phyloP scores from a whole-genome alignment of 2,888 invertebrate species.

The Drosophila melanocephala region DNA sequence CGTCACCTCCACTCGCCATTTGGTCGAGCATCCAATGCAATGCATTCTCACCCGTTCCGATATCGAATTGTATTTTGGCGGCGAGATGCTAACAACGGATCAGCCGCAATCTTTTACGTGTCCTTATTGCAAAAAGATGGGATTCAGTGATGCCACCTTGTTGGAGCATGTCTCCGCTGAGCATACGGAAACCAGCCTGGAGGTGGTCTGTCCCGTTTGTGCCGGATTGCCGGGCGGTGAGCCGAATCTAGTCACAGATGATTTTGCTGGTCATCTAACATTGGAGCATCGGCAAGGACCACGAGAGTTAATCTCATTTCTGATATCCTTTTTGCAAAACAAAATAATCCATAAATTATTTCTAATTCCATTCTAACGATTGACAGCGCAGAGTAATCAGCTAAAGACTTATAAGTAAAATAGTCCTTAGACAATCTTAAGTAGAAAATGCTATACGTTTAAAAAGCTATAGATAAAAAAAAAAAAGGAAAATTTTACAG shows the following conservation, averaged over 20 bases:
- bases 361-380: background rate
- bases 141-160: constrained; percentile 96
- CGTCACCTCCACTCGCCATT: constrained; percentile 95
- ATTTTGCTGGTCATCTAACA: constrained; percentile 98
- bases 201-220: constrained; percentile 99
- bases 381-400: background rate
- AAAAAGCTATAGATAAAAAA: background rate
- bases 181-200: constrained; percentile 95
- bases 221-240: constrained; percentile 98
- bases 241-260: constrained; percentile 98
- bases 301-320: constrained; percentile 96
- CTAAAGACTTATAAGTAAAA: background rate
- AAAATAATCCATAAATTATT: background rate
- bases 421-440: background rate
- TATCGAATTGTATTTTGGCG: constrained; percentile 98
- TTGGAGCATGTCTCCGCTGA: constrained; percentile 96
- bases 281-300: constrained; percentile 96
- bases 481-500: background rate
- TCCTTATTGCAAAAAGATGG: constrained; percentile 98
- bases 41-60: constrained; percentile 98
- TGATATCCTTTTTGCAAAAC: constrained; percentile 89
- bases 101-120: constrained; percentile 98
- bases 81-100: constrained; percentile 95
- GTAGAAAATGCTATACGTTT: background rate
- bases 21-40: constrained; percentile 99